Evolutionary conservation across 1,140 invertebrate species (phyloP).

Genomic region (Vanessa tameamea): DNA sequence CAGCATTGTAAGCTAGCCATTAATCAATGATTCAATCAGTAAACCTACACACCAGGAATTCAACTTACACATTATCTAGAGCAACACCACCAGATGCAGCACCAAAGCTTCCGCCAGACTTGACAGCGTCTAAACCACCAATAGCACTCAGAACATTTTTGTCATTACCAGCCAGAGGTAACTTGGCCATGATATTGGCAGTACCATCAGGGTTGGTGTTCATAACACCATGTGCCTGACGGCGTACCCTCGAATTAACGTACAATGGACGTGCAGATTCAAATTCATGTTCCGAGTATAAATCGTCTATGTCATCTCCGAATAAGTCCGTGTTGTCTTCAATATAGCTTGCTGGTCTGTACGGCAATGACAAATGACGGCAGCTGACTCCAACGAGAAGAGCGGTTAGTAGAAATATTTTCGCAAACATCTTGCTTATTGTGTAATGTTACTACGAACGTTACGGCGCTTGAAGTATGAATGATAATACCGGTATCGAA

Average conservation of each 20-base stretch:
- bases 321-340: constrained; percentile 13
- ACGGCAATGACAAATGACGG: constrained; percentile 1
- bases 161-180: constrained; percentile 47
- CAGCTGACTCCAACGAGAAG: constrained; percentile 29
- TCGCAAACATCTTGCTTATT: constrained; percentile 30
- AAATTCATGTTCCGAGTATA: constrained; percentile 18
- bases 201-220: constrained; percentile 50
- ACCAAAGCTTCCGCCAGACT: constrained; percentile 34
- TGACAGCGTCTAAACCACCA: constrained; percentile 32
- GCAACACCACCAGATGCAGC: constrained; percentile 46
- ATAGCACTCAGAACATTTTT: constrained; percentile 52
- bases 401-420: constrained; percentile 23
- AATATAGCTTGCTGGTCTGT: constrained; percentile 15
- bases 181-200: constrained; percentile 41
- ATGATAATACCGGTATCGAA: constrained; percentile 12
- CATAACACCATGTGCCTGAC: constrained; percentile 40
- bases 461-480: not conserved
- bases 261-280: constrained; percentile 24
- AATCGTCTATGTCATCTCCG: constrained; percentile 28
- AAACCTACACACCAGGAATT: not conserved
- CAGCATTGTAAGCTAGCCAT: not conserved
- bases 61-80: constrained; percentile 53
- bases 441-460: not conserved
- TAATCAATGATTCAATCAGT: not conserved
- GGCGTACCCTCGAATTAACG: constrained; percentile 34